Evolutionary conservation across 2,113 vertebrate species (phyloP).

Genomic region (Lathamus discolor): DNA sequence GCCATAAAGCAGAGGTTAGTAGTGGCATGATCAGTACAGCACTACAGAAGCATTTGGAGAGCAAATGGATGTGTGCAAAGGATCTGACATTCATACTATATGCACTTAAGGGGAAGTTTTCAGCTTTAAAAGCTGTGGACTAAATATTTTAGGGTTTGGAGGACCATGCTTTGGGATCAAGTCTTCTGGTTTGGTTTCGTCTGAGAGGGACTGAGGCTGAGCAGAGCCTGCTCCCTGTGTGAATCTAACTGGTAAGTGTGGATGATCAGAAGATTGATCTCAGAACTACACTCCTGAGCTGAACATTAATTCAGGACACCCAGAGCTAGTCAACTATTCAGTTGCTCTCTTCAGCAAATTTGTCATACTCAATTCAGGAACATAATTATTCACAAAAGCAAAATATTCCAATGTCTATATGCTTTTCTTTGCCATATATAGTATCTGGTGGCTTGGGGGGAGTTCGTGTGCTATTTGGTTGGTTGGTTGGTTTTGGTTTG

Average conservation of each 20-base stretch:
- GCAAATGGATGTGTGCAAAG: not conserved
- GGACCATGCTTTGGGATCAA: not conserved
- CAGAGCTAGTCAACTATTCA: not conserved
- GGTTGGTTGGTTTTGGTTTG: not conserved
- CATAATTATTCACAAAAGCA: not conserved
- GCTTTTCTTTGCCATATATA: not conserved
- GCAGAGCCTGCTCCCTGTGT: not conserved
- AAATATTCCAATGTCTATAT: not conserved
- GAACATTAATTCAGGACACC: not conserved
- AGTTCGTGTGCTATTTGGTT: not conserved
- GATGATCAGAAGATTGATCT: not conserved
- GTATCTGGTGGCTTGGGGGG: accelerated
- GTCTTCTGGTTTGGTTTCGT: not conserved
- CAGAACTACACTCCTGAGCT: not conserved
- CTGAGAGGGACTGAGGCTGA: not conserved
- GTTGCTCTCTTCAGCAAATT: not conserved
- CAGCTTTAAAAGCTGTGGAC: not conserved
- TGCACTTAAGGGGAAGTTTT: not conserved
- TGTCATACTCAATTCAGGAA: not conserved
- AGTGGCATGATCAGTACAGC: not conserved
- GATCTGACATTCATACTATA: not conserved
- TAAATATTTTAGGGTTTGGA: not conserved
- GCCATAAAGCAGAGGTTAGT: accelerated
- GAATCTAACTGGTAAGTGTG: not conserved
- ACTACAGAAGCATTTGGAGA: not conserved